These are phyloP conservation scores for Bos indicus DNA, from an alignment of 2,113 vertebrate genomes.

Conservation along the genomic window DNA sequence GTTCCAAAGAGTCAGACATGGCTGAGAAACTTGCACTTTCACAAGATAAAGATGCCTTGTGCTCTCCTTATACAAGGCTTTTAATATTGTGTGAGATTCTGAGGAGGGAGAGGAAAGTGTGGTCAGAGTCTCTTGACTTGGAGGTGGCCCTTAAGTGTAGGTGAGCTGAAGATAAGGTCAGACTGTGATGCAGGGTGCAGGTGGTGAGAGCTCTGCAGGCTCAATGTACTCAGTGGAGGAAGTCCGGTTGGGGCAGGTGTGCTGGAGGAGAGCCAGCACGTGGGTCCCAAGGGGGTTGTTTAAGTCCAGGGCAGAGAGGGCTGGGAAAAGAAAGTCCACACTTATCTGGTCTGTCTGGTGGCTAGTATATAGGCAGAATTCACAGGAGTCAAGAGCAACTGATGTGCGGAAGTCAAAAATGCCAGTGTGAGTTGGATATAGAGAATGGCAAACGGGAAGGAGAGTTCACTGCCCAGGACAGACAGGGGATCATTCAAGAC, in stretches of 20 bases:
- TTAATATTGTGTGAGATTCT: not conserved
- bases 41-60: not conserved
- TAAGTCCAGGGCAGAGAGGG: not conserved
- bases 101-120: not conserved
- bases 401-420: not conserved
- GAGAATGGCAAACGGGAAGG: not conserved
- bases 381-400: not conserved
- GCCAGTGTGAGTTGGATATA: not conserved
- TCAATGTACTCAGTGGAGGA: not conserved
- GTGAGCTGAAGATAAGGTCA: not conserved
- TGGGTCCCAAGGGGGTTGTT: too few species aligned
- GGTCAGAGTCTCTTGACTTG: not conserved
- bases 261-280: not conserved
- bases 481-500: not conserved
- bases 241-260: not conserved
- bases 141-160: not conserved
- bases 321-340: not conserved
- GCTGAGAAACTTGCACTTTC: not conserved
- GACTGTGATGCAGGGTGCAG: fast-evolving
- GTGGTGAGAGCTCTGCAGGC: not conserved
- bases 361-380: not conserved
- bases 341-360: not conserved
- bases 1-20: not conserved
- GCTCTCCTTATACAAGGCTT: not conserved
- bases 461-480: too few species aligned